phyloP scores from a whole-genome alignment of 2,797 vertebrate species.

The Onychomys arenicola region DNA sequence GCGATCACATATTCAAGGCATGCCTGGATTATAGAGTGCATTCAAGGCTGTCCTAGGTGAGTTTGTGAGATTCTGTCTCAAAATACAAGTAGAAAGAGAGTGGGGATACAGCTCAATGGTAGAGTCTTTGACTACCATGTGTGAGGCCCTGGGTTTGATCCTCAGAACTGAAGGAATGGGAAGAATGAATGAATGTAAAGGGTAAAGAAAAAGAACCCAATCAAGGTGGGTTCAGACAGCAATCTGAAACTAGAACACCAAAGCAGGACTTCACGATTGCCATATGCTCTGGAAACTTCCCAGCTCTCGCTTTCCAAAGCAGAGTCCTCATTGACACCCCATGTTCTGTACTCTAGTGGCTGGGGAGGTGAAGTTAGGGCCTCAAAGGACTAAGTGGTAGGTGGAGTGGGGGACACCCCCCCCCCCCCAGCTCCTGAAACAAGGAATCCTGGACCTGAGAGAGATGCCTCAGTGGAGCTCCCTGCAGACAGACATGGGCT shows the following conservation, averaged over 20 bases:
- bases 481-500: not conserved
- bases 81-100: not conserved
- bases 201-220: not conserved
- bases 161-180: not conserved
- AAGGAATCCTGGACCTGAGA: not conserved
- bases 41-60: not conserved
- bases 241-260: not conserved
- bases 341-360: not conserved
- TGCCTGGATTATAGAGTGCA: not conserved
- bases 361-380: not conserved
- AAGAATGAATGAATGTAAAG: not conserved
- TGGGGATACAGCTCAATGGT: not conserved
- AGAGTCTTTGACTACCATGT: not conserved
- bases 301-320: not conserved
- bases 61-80: not conserved
- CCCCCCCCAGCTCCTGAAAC: not conserved
- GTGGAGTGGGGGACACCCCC: not conserved
- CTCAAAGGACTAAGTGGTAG: not conserved
- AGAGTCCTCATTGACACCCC: not conserved
- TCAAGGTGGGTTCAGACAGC: not conserved
- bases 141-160: not conserved
- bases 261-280: not conserved
- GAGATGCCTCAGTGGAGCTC: not conserved
- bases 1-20: not conserved
- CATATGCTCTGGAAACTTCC: conserved; percentile 26